Conservation (phyloP, 2,113 vertebrate genomes). For the Chaenocephalus aceratus region DNA sequence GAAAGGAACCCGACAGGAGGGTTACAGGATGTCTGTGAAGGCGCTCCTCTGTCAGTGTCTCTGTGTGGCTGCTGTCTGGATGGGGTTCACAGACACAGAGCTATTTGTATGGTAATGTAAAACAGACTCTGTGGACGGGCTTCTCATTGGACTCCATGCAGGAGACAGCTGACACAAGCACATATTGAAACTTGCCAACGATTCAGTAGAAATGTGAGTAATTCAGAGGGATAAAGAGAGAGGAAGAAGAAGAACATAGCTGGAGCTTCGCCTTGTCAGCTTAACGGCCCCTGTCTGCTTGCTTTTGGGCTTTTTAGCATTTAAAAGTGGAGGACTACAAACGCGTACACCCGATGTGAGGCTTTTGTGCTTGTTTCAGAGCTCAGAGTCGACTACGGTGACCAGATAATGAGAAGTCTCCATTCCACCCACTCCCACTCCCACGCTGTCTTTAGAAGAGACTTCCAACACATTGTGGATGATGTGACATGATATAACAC, state of each 20-base stretch:
- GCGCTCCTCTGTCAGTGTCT: conserved; percentile 36
- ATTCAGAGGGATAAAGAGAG: conserved; percentile 1
- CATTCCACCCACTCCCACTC: conserved; percentile 53
- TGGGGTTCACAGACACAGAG: conserved; percentile 8
- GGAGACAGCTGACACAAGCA: conserved; percentile 60
- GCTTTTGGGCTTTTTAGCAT: conserved; percentile 24
- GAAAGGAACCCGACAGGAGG: too few species aligned
- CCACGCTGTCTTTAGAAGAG: conserved; percentile 59
- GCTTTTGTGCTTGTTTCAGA: conserved; percentile 22
- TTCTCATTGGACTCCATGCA: conserved; percentile 25
- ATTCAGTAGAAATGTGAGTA: conserved; percentile 29
- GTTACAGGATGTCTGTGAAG: conserved; percentile 36
- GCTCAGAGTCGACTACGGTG: conserved; percentile 31
- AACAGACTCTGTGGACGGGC: conserved; percentile 29
- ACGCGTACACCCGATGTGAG: background rate
- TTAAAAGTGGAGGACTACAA: conserved; percentile 34
- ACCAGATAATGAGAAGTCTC: conserved; percentile 65
- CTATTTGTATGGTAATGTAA: conserved; percentile 68
- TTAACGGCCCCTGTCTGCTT: background rate
- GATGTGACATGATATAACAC: conserved; percentile 64
- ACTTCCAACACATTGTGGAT: conserved; percentile 44
- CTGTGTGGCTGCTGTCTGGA: background rate
- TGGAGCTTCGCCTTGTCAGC: conserved; percentile 10
- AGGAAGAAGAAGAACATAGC: conserved; percentile 18
- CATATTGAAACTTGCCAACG: conserved; percentile 49